Evolutionary conservation across 2,888 invertebrate species (phyloP).

Genomic region (Nasonovia ribisnigri): DNA sequence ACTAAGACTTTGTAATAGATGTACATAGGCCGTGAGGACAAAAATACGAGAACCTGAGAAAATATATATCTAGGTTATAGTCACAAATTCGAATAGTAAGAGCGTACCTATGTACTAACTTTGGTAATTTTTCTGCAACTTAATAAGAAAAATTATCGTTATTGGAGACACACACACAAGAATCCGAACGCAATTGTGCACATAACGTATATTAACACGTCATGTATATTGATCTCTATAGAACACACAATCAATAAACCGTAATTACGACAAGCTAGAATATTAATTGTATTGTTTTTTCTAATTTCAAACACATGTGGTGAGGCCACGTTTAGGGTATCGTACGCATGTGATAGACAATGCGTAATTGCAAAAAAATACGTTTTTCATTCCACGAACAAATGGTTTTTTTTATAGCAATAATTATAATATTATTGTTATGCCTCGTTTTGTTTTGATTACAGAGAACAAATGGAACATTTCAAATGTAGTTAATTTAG

Average conservation of each 20-base stretch:
- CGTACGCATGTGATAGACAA: not conserved
- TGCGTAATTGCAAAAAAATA: not conserved
- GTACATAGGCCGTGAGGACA: not conserved
- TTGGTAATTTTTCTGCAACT: not conserved
- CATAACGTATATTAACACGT: constrained; percentile 7
- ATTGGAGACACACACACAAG: not conserved
- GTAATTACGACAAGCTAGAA: not conserved
- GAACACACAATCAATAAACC: not conserved
- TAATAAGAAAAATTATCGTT: not conserved
- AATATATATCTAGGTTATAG: not conserved
- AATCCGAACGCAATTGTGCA: not conserved
- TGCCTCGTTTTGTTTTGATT: constrained; percentile 4
- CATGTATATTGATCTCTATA: not conserved
- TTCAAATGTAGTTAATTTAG: not conserved
- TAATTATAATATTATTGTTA: constrained; percentile 7
- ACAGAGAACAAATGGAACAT: constrained; percentile 10
- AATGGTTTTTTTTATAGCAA: not conserved
- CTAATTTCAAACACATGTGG: not conserved
- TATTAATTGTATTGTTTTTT: not conserved
- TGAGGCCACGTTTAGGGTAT: not conserved
- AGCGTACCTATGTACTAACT: not conserved
- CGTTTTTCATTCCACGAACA: not conserved
- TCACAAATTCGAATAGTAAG: not conserved
- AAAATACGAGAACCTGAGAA: not conserved
- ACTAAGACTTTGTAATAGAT: not conserved